Base-by-base conservation (phyloP, 1,140 invertebrate species). In the Musca vetustissima region DNA sequence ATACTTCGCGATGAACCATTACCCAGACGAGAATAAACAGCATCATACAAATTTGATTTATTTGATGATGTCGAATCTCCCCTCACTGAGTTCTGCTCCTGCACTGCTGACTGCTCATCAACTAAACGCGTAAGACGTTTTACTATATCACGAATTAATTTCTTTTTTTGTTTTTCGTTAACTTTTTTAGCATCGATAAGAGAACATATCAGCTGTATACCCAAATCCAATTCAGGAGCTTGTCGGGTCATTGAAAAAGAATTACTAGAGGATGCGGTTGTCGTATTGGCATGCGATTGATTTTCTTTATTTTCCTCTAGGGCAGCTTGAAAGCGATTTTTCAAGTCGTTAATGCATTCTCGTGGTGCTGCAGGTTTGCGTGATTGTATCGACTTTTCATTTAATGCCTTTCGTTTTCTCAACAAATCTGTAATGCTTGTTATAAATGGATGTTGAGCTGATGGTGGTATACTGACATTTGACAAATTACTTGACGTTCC, bases 181-280 rank as follows among this genome's bases (percentile, higher is more conserved):
- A 81, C 73, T 48, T 74, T 81, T 48, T 76, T 76, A 8, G 77
- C 73, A 64, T 74, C 72, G 19, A 81, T 78, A 59, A 81, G 65
- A 3, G 77, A 78, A 52, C 79, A 81, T 13, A 81, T 73, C 70
- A 81, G 65, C 66, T 81, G 76, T 4, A 81, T 73, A 21, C 79
- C 79, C 61, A 81, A 61, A 70, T 81, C 79, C 21, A 81, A 19
- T 32, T 81, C 76, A 3, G 73, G 71, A 36, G 57, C 57, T 36
- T 43, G 15, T 61, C 36, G 32, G 4, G 28, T 36, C n/a, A 61
- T 11, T 3, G 57, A 61, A 14, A 61, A 55, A 13, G 53, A 61
- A 21, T 28, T 65, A 15, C 11, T 55, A 1, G 52, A 6, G 1
- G 68, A 36, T 0, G 59, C 36, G 14, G 32, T n/a, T 9, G n/a